Base-by-base conservation (phyloP, 1,140 invertebrate species). In the Venturia canescens region DNA sequence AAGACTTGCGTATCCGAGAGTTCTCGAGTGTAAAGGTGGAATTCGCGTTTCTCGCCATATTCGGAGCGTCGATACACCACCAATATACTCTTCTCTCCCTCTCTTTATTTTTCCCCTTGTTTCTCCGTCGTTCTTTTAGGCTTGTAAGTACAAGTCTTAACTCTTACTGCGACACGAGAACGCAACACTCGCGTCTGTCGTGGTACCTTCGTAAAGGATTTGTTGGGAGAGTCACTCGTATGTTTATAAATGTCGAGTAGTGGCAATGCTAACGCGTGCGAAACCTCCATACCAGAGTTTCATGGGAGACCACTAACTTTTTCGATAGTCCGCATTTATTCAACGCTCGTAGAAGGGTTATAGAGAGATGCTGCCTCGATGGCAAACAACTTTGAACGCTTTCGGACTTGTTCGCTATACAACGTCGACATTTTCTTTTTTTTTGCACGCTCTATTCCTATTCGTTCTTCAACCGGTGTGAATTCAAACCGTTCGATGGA, bases 31-130 rank as follows among this genome's bases (percentile, higher is more conserved):
- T 85, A 85, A 79, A 84, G 82, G 83, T 86, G 82, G 85, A 90
- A 89, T 90, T 87, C 86, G 84, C 88, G 90, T 91, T 91, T 89
- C 87, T 90, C 80, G 82, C 89, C 89, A 88, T 90, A 89, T 91
- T 90, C 81, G 89, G 88, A 80, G 83, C 31, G 29, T 44, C n/a
- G 57, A 77, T 77, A 60, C 72, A 77, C 75, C 85, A 81, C 84
- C 75, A 26, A 66, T 77, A 77, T 76, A 29, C 50, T 21, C 18
- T 11, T 26, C 29, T 31, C 69, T 44, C 34, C 23, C 34, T 44
- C 31, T 44, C 69, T 44, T 21, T 71, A 31, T 27, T 69, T 29
- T 31, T 16, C 29, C 15, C 50, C 71, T 53, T 44, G 7, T 44
- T 38, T 27, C 21, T 29, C 21, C 2, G 7, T 66, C 60, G n/a